phyloP scores from a whole-genome alignment of 2,113 vertebrate genomes.

The Siniperca knerii region DNA sequence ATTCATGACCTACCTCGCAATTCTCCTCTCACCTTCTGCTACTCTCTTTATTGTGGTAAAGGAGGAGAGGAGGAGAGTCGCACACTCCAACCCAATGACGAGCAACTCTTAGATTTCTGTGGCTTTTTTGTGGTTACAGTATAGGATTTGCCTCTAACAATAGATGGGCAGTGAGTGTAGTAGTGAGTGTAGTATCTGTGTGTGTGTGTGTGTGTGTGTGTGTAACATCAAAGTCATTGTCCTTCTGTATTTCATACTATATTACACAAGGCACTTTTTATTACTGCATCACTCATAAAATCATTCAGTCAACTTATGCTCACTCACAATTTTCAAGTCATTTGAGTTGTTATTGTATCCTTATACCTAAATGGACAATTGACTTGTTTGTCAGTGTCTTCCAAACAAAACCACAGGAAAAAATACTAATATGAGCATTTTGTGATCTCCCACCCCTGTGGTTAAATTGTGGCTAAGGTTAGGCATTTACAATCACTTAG shows the following conservation, averaged over 20 bases:
- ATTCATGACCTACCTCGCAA: conserved; percentile 11
- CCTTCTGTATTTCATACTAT: background rate
- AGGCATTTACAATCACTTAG: background rate
- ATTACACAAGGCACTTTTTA: background rate
- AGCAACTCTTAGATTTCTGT: conserved; percentile 9
- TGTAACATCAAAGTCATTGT: background rate
- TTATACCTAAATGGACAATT: background rate
- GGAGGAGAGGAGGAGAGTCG: conserved; percentile 9
- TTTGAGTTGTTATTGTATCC: too few species aligned
- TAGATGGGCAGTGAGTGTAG: background rate
- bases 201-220: too few species aligned
- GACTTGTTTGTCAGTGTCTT: background rate
- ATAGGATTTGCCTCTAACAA: background rate
- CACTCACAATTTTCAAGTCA: background rate
- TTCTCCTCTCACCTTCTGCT: conserved; percentile 20
- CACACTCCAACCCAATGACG: background rate
- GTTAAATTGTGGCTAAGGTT: too few species aligned
- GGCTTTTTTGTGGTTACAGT: conserved; percentile 8
- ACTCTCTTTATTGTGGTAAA: conserved; percentile 11
- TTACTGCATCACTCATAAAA: background rate
- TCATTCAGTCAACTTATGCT: background rate
- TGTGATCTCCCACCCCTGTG: too few species aligned
- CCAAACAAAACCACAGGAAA: background rate
- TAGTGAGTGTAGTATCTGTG: too few species aligned
- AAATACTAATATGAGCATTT: background rate